Conservation (phyloP, 2,113 vertebrate species). For the Myotis lucifugus region DNA sequence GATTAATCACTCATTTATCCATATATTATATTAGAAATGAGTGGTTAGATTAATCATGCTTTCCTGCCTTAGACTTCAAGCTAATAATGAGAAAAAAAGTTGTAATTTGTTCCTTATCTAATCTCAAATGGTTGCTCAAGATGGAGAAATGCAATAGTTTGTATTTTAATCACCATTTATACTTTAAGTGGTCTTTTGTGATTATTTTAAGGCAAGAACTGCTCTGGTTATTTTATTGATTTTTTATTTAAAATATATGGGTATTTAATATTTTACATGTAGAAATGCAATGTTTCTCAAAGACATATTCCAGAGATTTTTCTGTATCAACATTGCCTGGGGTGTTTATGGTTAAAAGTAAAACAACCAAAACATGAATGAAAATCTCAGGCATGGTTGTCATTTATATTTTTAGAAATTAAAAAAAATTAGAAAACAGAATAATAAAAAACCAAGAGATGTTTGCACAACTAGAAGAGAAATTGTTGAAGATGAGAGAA, state of each 20-base stretch:
- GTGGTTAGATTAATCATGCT: not conserved
- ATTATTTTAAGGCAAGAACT: constrained; percentile 31
- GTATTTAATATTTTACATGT: not conserved
- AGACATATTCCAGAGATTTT: not conserved
- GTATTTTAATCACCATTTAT: not conserved
- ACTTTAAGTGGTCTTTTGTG: not conserved
- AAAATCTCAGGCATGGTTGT: not conserved
- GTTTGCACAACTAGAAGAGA: not conserved
- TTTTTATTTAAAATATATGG: not conserved
- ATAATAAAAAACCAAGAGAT: not conserved
- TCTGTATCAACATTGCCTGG: not conserved
- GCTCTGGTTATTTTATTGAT: not conserved
- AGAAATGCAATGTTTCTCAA: constrained; percentile 29
- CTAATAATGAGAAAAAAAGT: not conserved
- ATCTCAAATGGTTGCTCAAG: not conserved
- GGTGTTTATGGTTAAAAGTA: not conserved
- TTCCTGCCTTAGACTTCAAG: not conserved
- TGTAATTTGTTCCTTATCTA: not conserved
- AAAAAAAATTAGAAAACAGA: not conserved
- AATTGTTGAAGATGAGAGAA: not conserved
- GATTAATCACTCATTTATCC: not conserved
- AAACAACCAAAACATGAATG: not conserved
- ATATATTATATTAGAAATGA: not conserved
- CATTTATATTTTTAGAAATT: not conserved
- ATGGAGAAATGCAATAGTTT: not conserved